phyloP scores from a whole-genome alignment of 2,113 vertebrate genomes.

The Dinomys branickii region DNA sequence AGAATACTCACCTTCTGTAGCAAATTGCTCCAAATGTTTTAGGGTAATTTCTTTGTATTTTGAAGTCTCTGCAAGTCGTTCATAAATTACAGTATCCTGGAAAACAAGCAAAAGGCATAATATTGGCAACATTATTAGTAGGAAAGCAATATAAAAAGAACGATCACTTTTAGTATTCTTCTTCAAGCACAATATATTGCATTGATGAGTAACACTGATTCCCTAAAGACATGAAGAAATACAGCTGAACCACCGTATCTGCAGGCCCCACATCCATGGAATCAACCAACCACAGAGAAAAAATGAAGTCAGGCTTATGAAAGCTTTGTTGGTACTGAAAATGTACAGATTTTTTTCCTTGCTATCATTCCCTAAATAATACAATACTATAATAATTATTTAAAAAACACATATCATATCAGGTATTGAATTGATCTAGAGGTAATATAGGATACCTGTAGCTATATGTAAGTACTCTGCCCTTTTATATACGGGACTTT shows the following conservation, averaged over 20 bases:
- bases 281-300: background rate
- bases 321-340: background rate
- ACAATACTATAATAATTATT: background rate
- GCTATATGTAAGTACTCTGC: background rate
- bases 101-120: constrained; percentile 77
- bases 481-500: background rate
- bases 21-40: constrained; percentile 99
- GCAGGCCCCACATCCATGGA: background rate
- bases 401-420: background rate
- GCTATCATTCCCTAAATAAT: background rate
- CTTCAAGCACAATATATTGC: constrained; percentile 5
- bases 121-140: background rate
- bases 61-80: constrained; percentile 96
- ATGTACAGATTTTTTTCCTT: background rate
- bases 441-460: background rate
- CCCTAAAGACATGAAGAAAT: background rate
- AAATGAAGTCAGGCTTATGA: background rate
- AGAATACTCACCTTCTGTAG: constrained; percentile 93
- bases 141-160: constrained; percentile 43
- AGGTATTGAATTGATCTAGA: background rate
- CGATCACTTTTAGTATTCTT: background rate
- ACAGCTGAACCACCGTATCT: background rate
- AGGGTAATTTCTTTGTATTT: constrained; percentile 98
- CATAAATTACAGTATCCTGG: constrained; percentile 98
- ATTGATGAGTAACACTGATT: background rate